Conservation (phyloP, 2,113 vertebrate species). For the Cyphomyrus discorhynchus region DNA sequence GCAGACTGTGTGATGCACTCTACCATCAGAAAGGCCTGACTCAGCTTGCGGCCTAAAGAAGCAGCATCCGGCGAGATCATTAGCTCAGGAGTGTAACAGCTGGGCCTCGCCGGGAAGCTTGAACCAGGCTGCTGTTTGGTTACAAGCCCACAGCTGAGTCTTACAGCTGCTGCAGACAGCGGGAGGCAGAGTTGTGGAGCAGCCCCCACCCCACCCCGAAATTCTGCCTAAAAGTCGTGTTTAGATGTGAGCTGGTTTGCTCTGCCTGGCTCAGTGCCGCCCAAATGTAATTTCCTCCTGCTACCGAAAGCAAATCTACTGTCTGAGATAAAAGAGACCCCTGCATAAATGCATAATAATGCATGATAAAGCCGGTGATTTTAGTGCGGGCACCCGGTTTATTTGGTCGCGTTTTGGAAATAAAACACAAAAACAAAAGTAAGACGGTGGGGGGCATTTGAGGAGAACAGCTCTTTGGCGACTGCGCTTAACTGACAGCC, state of each 20-base stretch:
- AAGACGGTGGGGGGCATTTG: neutral
- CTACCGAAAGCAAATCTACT: conserved; percentile 56
- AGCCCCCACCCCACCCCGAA: neutral
- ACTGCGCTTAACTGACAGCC: conserved; percentile 22
- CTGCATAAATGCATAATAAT: conserved; percentile 56
- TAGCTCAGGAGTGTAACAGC: neutral
- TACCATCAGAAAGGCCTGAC: neutral
- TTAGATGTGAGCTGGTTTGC: neutral
- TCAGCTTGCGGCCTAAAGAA: neutral
- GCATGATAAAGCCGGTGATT: conserved; percentile 40
- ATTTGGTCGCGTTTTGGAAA: conserved; percentile 18
- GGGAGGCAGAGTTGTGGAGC: neutral
- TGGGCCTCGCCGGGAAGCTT: neutral
- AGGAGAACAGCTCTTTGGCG: neutral
- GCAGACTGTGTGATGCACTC: neutral
- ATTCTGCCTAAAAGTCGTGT: conserved; percentile 3
- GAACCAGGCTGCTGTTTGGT: neutral
- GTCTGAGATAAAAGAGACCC: conserved; percentile 53
- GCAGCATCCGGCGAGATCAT: neutral
- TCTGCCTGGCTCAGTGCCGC: conserved; percentile 23
- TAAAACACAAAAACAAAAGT: conserved; percentile 25
- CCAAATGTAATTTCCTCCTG: conserved; percentile 55
- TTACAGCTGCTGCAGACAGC: neutral
- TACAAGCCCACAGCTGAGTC: neutral
- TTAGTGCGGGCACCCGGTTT: conserved; percentile 4